phyloP scores from a whole-genome alignment of 2,888 invertebrate species.

The Athalia circularis region DNA sequence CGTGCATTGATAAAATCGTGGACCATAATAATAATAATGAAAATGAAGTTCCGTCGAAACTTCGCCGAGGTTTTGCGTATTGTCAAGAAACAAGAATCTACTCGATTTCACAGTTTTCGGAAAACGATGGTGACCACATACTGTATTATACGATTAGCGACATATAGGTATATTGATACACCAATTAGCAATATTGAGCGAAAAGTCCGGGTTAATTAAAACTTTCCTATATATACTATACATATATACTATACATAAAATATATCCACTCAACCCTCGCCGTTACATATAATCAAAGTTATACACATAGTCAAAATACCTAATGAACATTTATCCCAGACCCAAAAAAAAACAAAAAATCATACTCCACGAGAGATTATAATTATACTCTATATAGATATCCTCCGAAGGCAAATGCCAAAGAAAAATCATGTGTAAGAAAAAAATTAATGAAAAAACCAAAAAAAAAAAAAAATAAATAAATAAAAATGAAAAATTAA shows the following conservation, averaged over 20 bases:
- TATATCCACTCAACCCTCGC: too few relatives aligned
- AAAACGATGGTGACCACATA: not conserved
- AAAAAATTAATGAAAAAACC: not conserved
- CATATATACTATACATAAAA: too few relatives aligned
- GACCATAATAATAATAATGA: too few relatives aligned
- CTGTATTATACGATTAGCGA: not conserved
- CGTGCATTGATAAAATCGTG: too few relatives aligned
- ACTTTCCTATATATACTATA: too few relatives aligned
- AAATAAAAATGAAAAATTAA: not conserved
- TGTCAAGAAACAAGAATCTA: not conserved
- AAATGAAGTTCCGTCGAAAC: not conserved
- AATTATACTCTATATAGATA: too few relatives aligned
- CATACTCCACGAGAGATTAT: too few relatives aligned
- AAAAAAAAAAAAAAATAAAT: not conserved
- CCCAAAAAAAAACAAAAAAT: not conserved
- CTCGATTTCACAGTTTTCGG: conserved; percentile 19
- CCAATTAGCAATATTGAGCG: conserved; percentile 1
- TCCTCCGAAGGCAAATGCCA: too few relatives aligned
- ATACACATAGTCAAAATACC: too few relatives aligned
- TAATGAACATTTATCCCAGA: too few relatives aligned
- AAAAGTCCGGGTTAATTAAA: not conserved
- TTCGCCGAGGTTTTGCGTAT: not conserved
- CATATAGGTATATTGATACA: not conserved
- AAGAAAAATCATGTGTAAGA: too few relatives aligned
- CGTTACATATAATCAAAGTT: too few relatives aligned